A percentile compares a stretch with the other conserved stretches of the same genome.
Conservation (phyloP, 2,113 vertebrate genomes). For the Ptyas mucosa region DNA sequence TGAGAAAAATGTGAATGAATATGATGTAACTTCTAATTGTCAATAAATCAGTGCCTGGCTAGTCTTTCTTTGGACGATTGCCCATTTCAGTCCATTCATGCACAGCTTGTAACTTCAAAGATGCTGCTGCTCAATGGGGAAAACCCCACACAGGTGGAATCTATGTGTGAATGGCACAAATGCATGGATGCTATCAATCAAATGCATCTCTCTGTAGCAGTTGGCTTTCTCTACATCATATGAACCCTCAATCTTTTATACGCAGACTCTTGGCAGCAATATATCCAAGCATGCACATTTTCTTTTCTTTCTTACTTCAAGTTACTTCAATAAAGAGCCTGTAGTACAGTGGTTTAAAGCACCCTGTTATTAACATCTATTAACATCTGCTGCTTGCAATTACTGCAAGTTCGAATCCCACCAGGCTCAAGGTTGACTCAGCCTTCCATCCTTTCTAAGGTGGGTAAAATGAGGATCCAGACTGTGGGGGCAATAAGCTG, state of each 20-base stretch:
- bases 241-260: not conserved
- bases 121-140: no score
- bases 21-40: not conserved
- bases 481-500: no score
- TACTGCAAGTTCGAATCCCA: no score
- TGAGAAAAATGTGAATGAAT: not conserved
- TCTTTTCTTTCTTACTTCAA: not conserved
- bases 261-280: not conserved
- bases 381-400: no score
- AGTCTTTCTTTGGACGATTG: no score
- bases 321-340: no score
- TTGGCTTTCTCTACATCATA: not conserved
- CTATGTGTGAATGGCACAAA: not conserved
- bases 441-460: no score
- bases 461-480: no score
- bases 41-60: not conserved
- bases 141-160: not conserved
- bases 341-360: no score
- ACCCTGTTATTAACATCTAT: no score
- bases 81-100: not conserved
- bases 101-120: not conserved
- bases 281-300: not conserved
- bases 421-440: no score
- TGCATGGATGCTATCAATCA: not conserved
- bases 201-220: not conserved